Evolutionary conservation across 1,140 invertebrate genomes (phyloP), one percentile per base, ranked within the genome.

Genomic region (Drosophila neocordata): DNA sequence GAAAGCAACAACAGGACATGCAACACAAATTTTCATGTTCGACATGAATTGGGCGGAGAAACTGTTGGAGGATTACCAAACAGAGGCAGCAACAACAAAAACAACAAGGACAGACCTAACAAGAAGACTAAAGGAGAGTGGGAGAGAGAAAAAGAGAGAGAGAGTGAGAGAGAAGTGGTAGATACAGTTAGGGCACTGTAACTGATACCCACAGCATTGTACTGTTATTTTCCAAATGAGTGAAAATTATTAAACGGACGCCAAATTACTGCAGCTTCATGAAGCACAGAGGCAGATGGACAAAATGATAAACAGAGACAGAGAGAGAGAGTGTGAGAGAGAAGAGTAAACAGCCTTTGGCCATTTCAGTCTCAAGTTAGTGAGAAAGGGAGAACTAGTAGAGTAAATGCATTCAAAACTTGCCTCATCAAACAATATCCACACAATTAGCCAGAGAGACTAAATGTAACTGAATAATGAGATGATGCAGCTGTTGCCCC

Each of bases 201-300:
- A 73, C 65, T 74, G 69, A 77, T 77, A 78, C 81, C 67, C 78
- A 77, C 76, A 66, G 66, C 83, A 83, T 83, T 83, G 69, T 88
- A 65, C 65, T 67, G 84, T 80, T 88, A 89, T 90, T 90, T 90
- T 90, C 87, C 87, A 83, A 87, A 87, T 66, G 79, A 87, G 67
- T 81, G 85, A 69, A 75, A 85, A 85, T 89, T 89, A 89, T 89
- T 89, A 89, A 89, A 89, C 77, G 71, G 71, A 41, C 78, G 15
- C 41, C 41, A 56, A 34, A 89, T 89, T 89, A 90, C 74, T 90
- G 76, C 82, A 90, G 85, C 81, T 85, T 90, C 73, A 79, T 69
- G 71, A 82, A 87, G 72, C 82, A 88, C 24, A 56, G 27, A n/a
- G 11, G 13, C 60, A 69, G 69, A 73, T 22, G 66, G 27, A 84